A percentile compares a stretch with the other conserved stretches of the same genome.
Conservation (phyloP, 2,113 vertebrate species). For the Pachypanchax playfairii region DNA sequence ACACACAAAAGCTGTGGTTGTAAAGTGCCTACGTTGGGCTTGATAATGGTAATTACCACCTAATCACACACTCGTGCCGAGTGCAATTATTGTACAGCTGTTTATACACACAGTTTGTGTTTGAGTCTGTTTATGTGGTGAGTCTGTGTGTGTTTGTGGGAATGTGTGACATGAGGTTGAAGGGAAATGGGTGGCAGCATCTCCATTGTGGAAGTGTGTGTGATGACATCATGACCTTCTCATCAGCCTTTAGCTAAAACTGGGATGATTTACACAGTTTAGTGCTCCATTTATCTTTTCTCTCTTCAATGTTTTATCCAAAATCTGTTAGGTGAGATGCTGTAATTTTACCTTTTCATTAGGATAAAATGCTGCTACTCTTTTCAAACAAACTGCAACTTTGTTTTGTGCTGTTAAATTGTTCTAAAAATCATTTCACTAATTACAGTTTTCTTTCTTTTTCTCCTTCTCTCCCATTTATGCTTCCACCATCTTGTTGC, state of each 20-base stretch:
- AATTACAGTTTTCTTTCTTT: constrained; percentile 31
- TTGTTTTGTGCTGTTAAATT: background rate
- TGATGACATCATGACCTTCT: constrained; percentile 61
- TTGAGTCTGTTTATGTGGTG: constrained; percentile 7
- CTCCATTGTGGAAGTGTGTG: constrained; percentile 61
- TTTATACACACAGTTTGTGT: constrained; percentile 16
- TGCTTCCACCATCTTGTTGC: background rate
- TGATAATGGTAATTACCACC: constrained; percentile 53
- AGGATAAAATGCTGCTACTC: background rate
- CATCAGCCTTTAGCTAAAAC: constrained; percentile 29
- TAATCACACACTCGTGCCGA: constrained; percentile 44
- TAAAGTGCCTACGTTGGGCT: constrained; percentile 36
- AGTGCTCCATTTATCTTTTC: background rate
- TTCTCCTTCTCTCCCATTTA: constrained; percentile 15
- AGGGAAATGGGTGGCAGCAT: constrained; percentile 50
- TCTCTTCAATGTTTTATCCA: background rate
- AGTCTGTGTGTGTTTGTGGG: background rate
- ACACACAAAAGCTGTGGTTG: constrained; percentile 7
- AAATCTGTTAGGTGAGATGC: background rate
- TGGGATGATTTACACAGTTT: constrained; percentile 1
- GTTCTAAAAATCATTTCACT: background rate
- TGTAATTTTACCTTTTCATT: no score
- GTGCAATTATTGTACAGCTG: constrained; percentile 39
- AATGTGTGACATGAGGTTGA: constrained; percentile 31
- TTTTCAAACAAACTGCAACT: background rate